Base-by-base conservation (phyloP, 2,797 vertebrate genomes). In the Agapornis canus region DNA sequence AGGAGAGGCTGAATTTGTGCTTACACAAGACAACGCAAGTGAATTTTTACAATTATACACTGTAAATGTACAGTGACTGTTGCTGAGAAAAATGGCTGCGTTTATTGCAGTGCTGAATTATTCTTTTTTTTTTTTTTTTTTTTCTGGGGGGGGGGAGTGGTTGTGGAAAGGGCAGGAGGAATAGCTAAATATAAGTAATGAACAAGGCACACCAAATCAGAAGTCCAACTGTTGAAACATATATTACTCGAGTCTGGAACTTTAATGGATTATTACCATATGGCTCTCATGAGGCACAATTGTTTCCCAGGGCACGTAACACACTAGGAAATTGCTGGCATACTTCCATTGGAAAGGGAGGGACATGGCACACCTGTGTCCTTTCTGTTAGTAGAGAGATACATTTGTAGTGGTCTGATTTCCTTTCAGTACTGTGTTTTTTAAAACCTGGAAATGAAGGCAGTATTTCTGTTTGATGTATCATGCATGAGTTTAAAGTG, bases 81-180 rank as follows among this genome's bases (percentile, higher is more conserved):
- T 82, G 47, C 20, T 81, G 29, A 18, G 86, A 89, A 81, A 68
- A 56, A 16, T 13, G 54, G 4, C 14, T 63, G 26, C 73, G 15
- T 83, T 84, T 47, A 78, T 64, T 43, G 78, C 70, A 71, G 22
- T 54, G 20, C 12, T 81, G 59, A 92, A 78, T 77, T 75, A 85
- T 43, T 21, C 17, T 11, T 94, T 94, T 82, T 40, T 91, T 4
- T 25, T 86, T 56, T 56, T 32, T 56, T 23, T 56, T 9, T 9
- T 23, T 56, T 9, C 6, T 13, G 21, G 13, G 43, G 54, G 4
- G 13, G 5, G 5, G 4, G 1, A 14, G 6, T 19, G 3, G 6
- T 42, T 9, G 11, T 35, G 3, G 25, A 15, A 8, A 11, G 15
- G 63, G 39, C 25, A 69, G 17, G 6, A 59, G 7, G 4, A 77